Conservation (phyloP, 2,797 vertebrate species). For the Malurus leucopterus region DNA sequence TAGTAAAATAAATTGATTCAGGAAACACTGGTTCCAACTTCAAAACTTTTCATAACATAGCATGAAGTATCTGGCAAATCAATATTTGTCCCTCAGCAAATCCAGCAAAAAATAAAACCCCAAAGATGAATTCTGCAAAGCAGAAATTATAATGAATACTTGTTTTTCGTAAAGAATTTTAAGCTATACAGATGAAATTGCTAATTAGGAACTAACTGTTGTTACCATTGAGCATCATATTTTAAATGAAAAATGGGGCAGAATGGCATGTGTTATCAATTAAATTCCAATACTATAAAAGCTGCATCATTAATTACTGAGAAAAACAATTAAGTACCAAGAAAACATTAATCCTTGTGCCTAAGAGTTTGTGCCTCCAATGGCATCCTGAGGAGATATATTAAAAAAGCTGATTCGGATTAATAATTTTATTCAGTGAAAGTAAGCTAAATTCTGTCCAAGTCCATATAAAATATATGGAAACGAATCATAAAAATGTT, state of each 20-base stretch:
- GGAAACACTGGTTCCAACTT: neutral
- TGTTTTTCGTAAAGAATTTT: neutral
- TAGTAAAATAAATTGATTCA: neutral
- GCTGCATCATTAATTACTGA: neutral
- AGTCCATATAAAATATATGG: neutral
- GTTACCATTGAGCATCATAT: neutral
- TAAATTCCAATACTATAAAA: neutral
- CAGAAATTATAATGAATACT: neutral
- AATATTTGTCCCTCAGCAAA: neutral
- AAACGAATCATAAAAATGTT: neutral
- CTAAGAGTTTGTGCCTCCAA: neutral
- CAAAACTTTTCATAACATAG: neutral
- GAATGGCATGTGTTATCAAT: neutral
- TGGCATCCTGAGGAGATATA: neutral
- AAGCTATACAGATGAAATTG: neutral
- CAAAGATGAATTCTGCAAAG: neutral
- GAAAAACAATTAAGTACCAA: neutral
- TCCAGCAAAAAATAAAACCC: neutral
- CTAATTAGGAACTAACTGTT: neutral
- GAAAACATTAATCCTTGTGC: neutral
- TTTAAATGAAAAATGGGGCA: neutral
- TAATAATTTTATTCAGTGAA: neutral
- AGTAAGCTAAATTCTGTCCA: neutral
- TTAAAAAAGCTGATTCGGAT: neutral
- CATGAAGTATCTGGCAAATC: neutral